Evolutionary conservation across 2,888 invertebrate species (phyloP), one percentile per base, ranked within the genome.

Genomic region (Polydesmus complanatus): DNA sequence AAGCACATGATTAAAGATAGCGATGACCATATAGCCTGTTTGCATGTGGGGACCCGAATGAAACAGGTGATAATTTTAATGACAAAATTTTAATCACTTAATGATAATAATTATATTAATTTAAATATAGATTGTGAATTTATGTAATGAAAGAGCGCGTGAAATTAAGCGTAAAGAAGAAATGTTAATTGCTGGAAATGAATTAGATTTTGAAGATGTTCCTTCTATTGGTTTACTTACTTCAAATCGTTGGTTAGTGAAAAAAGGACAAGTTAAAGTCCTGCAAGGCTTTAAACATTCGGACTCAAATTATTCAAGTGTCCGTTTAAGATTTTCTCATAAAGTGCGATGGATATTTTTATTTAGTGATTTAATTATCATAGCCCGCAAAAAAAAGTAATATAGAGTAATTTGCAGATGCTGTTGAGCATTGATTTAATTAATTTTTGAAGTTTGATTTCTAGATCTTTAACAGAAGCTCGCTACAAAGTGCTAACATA

Each of bases 321-420:
- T n/a, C n/a, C n/a, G n/a, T n/a, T n/a, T n/a, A n/a, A n/a, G n/a
- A n/a, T n/a, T n/a, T n/a, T n/a, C n/a, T n/a, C n/a, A n/a, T n/a
- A n/a, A n/a, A n/a, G n/a, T n/a, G n/a, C n/a, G 51, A 37, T 58
- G 52, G 53, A 19, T 58, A 22, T 58, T 58, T 23, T 27, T 37
- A 3, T 58, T 58, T 37, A 58, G 23, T 47, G 58, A 58, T 52
- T 58, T 58, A n/a, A n/a, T 58, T 21, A 23, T 58, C 21, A 27
- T 58, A 26, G 53, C 58, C 37, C 51, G 18, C 23, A 53, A 27
- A 27, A 58, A 52, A 53, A 58, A 47, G 58, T 58, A 53, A 58
- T 51, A 14, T 19, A 5, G 19, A 11, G 48, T 47, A 11, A 14
- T n/a, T n/a, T n/a, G n/a, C n/a, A n/a, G n/a, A n/a, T n/a, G n/a